These are phyloP conservation scores for Eucriotettix oculatus DNA, from an alignment of 2,888 invertebrate species.

Conservation along the genomic window DNA sequence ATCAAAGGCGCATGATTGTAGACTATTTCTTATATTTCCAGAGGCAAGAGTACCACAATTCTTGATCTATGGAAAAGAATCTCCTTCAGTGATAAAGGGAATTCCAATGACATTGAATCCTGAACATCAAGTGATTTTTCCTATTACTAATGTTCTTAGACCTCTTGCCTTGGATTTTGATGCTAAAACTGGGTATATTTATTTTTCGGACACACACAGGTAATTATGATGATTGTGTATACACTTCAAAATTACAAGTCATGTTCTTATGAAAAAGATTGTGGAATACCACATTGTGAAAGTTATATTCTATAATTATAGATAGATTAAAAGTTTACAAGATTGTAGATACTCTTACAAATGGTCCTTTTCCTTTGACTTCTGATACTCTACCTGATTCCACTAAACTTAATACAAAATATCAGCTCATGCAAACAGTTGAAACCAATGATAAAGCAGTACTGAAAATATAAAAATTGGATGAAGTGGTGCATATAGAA, in stretches of 20 bases:
- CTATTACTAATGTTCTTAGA: conserved; percentile 46
- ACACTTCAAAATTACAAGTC: background rate
- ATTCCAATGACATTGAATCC: conserved; percentile 27
- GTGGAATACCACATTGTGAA: background rate
- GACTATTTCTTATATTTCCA: conserved; percentile 17
- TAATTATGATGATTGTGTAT: conserved; percentile 8
- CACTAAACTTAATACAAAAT: too few species aligned
- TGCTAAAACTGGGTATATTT: conserved; percentile 37
- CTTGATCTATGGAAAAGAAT: conserved; percentile 44
- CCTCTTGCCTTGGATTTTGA: conserved; percentile 56
- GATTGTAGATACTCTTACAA: too few species aligned
- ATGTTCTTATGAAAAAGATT: background rate
- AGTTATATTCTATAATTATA: too few species aligned
- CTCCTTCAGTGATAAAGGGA: conserved; percentile 55
- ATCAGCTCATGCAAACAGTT: too few species aligned
- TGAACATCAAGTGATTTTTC: conserved; percentile 42
- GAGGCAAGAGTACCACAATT: conserved; percentile 42
- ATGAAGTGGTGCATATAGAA: too few species aligned
- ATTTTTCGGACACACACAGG: conserved; percentile 41
- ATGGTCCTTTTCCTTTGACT: too few species aligned
- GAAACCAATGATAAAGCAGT: too few species aligned
- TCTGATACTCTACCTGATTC: too few species aligned
- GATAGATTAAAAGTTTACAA: too few species aligned
- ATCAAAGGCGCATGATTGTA: background rate
- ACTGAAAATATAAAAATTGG: too few species aligned